Evolutionary conservation across 2,888 invertebrate species (phyloP).

Genomic region (Octodonta nipae): DNA sequence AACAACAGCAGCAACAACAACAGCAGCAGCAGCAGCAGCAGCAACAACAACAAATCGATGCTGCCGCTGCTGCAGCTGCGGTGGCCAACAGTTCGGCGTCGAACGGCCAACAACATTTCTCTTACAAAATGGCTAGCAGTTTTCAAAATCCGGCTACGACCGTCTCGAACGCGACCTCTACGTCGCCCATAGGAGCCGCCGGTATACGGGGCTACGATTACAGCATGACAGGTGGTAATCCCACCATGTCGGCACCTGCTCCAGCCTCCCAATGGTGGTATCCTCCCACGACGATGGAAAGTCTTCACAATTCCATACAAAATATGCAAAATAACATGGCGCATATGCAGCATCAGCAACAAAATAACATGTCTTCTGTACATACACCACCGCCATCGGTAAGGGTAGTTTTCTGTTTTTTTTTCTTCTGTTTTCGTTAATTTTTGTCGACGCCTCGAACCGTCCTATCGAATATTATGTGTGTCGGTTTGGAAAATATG

Average conservation of each 20-base stretch:
- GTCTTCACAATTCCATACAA: constrained; percentile 48
- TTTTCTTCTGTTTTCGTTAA: too few species aligned
- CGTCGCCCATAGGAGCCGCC: constrained; percentile 44
- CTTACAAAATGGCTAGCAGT: constrained; percentile 76
- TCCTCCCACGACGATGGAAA: constrained; percentile 46
- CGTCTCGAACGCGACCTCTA: constrained; percentile 48
- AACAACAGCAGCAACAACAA: constrained; percentile 26
- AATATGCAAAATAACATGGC: constrained; percentile 27
- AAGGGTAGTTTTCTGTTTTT: too few species aligned
- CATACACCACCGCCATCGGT: constrained; percentile 35
- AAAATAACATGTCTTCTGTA: constrained; percentile 32
- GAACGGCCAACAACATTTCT: constrained; percentile 57
- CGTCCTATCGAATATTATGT: too few species aligned
- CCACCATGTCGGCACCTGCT: constrained; percentile 36
- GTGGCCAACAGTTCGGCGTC: constrained; percentile 46
- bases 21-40: constrained; percentile 28
- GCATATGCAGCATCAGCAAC: constrained; percentile 16
- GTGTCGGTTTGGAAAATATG: too few species aligned
- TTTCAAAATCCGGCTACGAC: constrained; percentile 61
- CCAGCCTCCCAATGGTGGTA: constrained; percentile 63
- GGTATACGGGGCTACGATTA: constrained; percentile 53
- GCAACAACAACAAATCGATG: constrained; percentile 35
- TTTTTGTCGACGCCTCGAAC: too few species aligned
- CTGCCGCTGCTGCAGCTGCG: too few species aligned
- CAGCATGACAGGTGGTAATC: constrained; percentile 33